These are phyloP conservation scores for Neodiprion virginianus DNA, from an alignment of 1,140 invertebrate species.

Conservation along the genomic window DNA sequence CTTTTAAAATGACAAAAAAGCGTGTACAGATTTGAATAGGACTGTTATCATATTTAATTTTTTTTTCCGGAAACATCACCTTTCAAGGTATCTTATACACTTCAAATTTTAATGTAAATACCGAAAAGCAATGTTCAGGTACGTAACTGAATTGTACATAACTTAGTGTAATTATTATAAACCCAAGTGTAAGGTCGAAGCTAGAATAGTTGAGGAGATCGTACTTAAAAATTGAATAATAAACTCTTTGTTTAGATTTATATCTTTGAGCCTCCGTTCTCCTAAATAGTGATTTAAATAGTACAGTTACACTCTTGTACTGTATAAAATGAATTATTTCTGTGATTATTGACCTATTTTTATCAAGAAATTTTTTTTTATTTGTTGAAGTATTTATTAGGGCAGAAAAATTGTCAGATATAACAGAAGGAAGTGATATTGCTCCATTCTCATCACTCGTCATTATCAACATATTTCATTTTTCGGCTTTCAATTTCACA, in stretches of 20 bases:
- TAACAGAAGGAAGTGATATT: not conserved
- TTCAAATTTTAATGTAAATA: constrained; percentile 11
- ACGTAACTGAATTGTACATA: constrained; percentile 16
- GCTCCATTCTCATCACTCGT: not conserved
- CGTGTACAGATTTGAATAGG: not conserved
- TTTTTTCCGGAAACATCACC: not conserved
- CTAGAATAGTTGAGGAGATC: not conserved
- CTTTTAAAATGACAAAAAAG: not conserved
- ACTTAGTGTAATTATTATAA: constrained; percentile 1
- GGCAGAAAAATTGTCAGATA: not conserved
- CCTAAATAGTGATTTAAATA: not conserved
- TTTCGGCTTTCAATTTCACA: not conserved
- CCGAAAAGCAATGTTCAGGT: constrained; percentile 12
- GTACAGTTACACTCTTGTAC: not conserved
- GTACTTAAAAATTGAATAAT: constrained; percentile 1
- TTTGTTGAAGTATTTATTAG: not conserved
- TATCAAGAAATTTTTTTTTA: not conserved
- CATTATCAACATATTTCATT: not conserved
- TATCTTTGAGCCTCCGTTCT: constrained; percentile 4
- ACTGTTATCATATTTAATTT: not conserved
- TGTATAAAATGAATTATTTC: not conserved
- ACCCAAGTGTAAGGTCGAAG: not conserved
- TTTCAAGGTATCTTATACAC: not conserved
- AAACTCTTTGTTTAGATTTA: not conserved
- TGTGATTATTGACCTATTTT: constrained; percentile 1